These are phyloP conservation scores for Hirtodrosophila confusa DNA, from an alignment of 2,888 invertebrate species.

Conservation along the genomic window DNA sequence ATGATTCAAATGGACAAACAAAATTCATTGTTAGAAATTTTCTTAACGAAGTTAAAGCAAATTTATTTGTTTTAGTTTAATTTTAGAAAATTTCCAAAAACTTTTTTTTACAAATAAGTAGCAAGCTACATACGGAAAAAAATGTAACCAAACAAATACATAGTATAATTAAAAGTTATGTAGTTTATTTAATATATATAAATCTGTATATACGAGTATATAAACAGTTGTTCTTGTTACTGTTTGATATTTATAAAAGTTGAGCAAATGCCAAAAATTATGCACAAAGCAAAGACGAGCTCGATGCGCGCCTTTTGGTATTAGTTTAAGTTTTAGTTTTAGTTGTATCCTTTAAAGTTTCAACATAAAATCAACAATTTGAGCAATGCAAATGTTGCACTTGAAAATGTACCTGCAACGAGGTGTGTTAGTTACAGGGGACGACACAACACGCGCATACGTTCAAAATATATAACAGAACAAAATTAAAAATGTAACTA, in stretches of 20 bases:
- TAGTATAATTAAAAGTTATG: constrained; percentile 35
- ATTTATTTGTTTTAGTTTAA: constrained; percentile 34
- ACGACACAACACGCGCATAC: constrained; percentile 67
- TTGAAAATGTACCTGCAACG: constrained; percentile 63
- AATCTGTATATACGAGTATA: constrained; percentile 55
- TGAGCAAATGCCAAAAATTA: constrained; percentile 76
- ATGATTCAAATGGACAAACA: constrained; percentile 64
- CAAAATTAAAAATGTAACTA: constrained; percentile 17
- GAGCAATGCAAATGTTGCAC: constrained; percentile 35
- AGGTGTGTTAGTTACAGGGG: constrained; percentile 69
- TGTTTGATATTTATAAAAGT: constrained; percentile 62
- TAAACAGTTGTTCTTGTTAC: constrained; percentile 55
- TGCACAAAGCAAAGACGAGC: constrained; percentile 70
- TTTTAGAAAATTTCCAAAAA: constrained; percentile 60
- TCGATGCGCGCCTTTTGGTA: constrained; percentile 31
- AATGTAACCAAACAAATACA: constrained; percentile 46
- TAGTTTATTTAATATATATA: constrained; percentile 35
- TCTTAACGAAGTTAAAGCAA: constrained; percentile 60
- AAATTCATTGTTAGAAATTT: constrained; percentile 68
- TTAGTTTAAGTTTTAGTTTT: constrained; percentile 21
- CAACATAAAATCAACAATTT: constrained; percentile 44
- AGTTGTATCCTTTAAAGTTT: constrained; percentile 13
- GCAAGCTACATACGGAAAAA: constrained; percentile 72
- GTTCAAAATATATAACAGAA: constrained; percentile 31
- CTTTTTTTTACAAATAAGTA: constrained; percentile 56